phyloP scores from a whole-genome alignment of 1,140 invertebrate genomes.

The Camponotus pennsylvanicus region DNA sequence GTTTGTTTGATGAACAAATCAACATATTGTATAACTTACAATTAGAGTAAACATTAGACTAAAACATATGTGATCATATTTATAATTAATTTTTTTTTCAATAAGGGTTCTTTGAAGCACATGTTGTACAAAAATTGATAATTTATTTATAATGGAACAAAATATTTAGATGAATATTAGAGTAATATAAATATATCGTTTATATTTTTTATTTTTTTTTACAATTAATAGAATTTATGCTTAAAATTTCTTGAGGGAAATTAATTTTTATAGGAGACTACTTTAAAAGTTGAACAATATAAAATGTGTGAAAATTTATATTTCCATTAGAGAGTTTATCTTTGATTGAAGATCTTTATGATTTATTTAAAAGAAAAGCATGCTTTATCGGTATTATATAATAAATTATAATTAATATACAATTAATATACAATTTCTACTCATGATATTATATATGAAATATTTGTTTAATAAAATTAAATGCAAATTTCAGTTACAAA shows the following conservation, averaged over 20 bases:
- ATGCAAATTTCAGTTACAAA: conserved; percentile 13
- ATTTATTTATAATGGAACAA: conserved; percentile 3
- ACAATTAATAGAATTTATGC: conserved; percentile 12
- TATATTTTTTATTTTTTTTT: conserved; percentile 6
- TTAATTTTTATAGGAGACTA: conserved; percentile 64
- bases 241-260: conserved; percentile 8
- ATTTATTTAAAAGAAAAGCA: neutral
- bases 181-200: neutral
- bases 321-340: neutral
- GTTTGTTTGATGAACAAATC: conserved; percentile 8
- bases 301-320: conserved; percentile 24
- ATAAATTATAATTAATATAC: neutral
- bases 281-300: conserved; percentile 66
- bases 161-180: neutral
- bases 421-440: neutral
- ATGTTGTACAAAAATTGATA: conserved; percentile 65
- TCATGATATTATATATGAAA: neutral
- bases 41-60: neutral
- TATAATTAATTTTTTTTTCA: neutral
- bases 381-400: neutral
- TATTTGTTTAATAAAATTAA: neutral
- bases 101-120: conserved; percentile 69
- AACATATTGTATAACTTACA: conserved; percentile 23
- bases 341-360: conserved; percentile 16
- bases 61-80: neutral